These are phyloP conservation scores for Busseola fusca DNA, from an alignment of 2,888 invertebrate species.

Conservation along the genomic window DNA sequence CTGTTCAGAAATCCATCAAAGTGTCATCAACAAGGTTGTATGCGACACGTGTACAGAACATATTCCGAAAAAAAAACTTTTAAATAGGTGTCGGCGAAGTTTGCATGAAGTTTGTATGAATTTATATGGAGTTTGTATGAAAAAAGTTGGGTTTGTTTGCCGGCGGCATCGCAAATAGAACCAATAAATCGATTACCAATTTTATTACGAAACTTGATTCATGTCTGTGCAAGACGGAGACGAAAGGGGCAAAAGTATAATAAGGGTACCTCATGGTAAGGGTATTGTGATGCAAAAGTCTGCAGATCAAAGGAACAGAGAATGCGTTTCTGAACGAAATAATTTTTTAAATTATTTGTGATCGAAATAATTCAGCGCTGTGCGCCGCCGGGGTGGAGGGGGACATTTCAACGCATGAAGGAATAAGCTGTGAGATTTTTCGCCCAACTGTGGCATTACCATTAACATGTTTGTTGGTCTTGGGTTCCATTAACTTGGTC, in stretches of 20 bases:
- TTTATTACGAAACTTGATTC: slow-evolving; percentile 59
- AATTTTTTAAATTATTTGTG: too few species aligned
- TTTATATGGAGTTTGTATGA: slow-evolving; percentile 67
- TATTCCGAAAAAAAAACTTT: slow-evolving; percentile 68
- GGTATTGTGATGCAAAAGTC: background rate
- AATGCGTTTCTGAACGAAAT: background rate
- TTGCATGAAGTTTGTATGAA: slow-evolving; percentile 67
- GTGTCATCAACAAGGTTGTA: slow-evolving; percentile 76
- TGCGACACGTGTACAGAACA: slow-evolving; percentile 72
- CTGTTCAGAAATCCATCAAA: slow-evolving; percentile 81
- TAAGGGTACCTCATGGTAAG: too few species aligned
- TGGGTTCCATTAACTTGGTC: too few species aligned
- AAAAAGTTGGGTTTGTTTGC: slow-evolving; percentile 63
- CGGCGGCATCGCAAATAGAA: slow-evolving; percentile 52
- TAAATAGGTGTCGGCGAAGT: slow-evolving; percentile 72
- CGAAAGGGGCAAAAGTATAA: background rate
- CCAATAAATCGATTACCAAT: slow-evolving; percentile 63
- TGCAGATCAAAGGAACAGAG: background rate
- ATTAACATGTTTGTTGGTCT: background rate
- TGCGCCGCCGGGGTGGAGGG: background rate
- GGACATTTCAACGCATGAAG: background rate
- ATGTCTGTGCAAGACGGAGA: slow-evolving; percentile 25
- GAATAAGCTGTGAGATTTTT: background rate
- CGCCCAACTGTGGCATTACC: background rate
- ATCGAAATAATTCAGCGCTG: background rate